These are phyloP conservation scores for Peribatodes rhomboidaria DNA, from an alignment of 2,888 invertebrate species.

Conservation along the genomic window DNA sequence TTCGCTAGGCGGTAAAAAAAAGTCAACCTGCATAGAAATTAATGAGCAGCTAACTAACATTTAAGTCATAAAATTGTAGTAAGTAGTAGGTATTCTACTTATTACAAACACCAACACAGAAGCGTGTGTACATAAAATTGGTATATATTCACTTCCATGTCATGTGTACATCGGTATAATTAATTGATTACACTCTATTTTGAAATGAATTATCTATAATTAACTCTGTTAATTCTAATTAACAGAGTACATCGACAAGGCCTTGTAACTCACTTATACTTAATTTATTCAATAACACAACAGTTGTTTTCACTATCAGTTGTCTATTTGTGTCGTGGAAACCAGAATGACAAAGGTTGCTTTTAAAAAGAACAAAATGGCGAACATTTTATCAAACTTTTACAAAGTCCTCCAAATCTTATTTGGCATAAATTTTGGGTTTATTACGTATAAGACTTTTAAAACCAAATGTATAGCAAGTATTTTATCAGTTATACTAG, in stretches of 20 bases:
- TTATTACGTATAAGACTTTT: background rate
- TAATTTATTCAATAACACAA: background rate
- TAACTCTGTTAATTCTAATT: too few species aligned
- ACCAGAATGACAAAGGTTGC: background rate
- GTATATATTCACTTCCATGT: too few species aligned
- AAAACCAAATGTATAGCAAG: background rate
- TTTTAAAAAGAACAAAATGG: background rate
- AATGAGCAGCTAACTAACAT: too few species aligned
- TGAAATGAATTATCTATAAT: too few species aligned
- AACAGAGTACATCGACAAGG: too few species aligned
- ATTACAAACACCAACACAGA: too few species aligned
- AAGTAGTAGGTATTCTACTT: too few species aligned
- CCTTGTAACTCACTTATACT: background rate
- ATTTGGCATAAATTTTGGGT: background rate
- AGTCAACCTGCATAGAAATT: too few species aligned
- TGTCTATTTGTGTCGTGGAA: background rate
- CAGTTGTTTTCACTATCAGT: background rate
- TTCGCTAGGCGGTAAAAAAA: too few species aligned
- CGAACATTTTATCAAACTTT: background rate
- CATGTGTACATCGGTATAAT: too few species aligned
- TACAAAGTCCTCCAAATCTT: background rate
- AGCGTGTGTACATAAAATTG: background rate
- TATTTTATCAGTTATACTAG: background rate
- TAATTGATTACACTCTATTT: too few species aligned
- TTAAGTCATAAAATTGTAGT: too few species aligned